phyloP scores from a whole-genome alignment of 2,888 invertebrate species.

The Leptogaster cylindrica region DNA sequence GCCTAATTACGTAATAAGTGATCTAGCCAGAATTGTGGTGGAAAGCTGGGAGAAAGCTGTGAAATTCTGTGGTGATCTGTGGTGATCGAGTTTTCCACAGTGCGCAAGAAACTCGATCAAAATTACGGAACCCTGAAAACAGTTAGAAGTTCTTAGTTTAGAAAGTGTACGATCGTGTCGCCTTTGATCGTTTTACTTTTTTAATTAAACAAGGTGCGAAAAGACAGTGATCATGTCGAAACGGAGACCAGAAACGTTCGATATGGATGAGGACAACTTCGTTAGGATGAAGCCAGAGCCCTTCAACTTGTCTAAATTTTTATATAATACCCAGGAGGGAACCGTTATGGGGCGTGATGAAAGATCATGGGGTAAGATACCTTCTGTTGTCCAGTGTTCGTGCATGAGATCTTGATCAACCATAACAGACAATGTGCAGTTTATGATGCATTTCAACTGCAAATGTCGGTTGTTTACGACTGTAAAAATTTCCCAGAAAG shows the following conservation, averaged over 20 bases:
- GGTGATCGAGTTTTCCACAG: too few species aligned
- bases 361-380: constrained; percentile 74
- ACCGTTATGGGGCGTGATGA: constrained; percentile 69
- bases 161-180: neutral
- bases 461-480: constrained; percentile 7
- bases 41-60: neutral
- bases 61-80: too few species aligned
- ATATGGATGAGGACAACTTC: constrained; percentile 55
- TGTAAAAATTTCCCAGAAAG: constrained; percentile 20
- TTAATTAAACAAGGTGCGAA: neutral
- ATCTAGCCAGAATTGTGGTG: neutral
- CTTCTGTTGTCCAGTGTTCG: neutral
- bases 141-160: neutral
- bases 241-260: constrained; percentile 50
- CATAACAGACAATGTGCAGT: constrained; percentile 14
- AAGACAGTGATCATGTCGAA: constrained; percentile 54
- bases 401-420: neutral
- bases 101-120: neutral
- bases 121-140: neutral
- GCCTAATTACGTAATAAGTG: neutral
- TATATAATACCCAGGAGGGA: constrained; percentile 67
- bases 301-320: constrained; percentile 55
- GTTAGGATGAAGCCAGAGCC: constrained; percentile 56
- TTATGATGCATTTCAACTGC: too few species aligned
- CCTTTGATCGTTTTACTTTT: neutral